Base-by-base conservation (phyloP, 1,140 invertebrate species). In the Micrasema longulum region DNA sequence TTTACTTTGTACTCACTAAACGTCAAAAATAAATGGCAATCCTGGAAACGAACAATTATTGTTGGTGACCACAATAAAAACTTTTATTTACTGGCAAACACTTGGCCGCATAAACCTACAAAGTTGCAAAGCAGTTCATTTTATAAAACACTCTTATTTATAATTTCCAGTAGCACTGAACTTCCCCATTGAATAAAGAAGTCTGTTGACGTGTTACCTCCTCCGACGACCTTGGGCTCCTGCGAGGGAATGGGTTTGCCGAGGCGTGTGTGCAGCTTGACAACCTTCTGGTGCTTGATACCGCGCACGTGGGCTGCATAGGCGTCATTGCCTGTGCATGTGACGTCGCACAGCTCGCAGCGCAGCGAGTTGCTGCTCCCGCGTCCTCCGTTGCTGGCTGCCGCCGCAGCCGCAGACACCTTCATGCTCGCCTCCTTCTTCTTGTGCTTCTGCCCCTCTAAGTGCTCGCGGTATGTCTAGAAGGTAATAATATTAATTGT, bases 401-500 rank as follows among this genome's bases (percentile, higher is more conserved):
- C 50, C n/a, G n/a, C n/a, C 79, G 84, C 78, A 79, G 87, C 79
- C 81, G 88, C 77, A 81, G 86, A 90, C 86, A 88, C 90, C 84
- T 97, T 97, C 14, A 92, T 87, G 9, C 94, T 92, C 11, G 94
- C 94, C 81, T 98, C 97, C 81, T 98, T 97, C 87, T 99, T 99
- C 86, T 99, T 99, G 83, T 99, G 97, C 80, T 98, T 97, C 83
- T 98, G 96, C 0, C 97, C 97, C 82, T 98, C 97, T 73, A 99
- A 85, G 88, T 99, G 97, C 81, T 99, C 97, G 64, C 96, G 90
- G 82, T 98, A 99, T 0, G 97, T 98, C 88, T 96, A 18, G 5
- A 50, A 65, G n/a, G n/a, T 14, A n/a, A n/a, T n/a, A n/a, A n/a
- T n/a, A n/a, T n/a, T n/a, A n/a, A n/a, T n/a, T n/a, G n/a, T n/a